Evolutionary conservation across 2,888 invertebrate genomes (phyloP).

Genomic region (Leucophenga montana): DNA sequence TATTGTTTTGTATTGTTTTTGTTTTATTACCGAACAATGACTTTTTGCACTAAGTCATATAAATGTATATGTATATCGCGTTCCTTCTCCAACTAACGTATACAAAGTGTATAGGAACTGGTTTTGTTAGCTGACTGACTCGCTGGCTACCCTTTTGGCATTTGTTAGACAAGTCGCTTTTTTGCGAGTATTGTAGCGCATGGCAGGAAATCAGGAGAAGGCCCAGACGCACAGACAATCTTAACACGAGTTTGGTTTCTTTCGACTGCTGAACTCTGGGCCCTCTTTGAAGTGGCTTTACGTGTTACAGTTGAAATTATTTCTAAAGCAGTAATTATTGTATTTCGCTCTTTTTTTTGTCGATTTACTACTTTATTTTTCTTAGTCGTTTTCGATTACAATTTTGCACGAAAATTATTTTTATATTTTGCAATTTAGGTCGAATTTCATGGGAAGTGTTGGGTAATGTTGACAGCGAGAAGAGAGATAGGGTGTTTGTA

Average conservation of each 20-base stretch:
- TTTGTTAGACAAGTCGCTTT: too few relatives aligned
- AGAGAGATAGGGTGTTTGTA: too few relatives aligned
- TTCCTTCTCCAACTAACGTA: too few relatives aligned
- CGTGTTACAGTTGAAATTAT: slow-evolving; percentile 4
- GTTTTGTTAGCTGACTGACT: neutral
- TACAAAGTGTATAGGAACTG: neutral
- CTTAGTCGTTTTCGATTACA: neutral
- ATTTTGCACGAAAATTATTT: neutral
- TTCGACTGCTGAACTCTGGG: neutral
- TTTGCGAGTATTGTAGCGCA: too few relatives aligned
- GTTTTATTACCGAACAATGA: slow-evolving; percentile 21
- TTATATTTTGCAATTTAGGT: slow-evolving; percentile 9
- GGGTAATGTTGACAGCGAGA: too few relatives aligned
- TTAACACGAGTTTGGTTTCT: neutral
- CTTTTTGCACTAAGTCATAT: slow-evolving; percentile 12
- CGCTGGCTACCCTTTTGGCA: too few relatives aligned
- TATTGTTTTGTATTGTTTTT: slow-evolving; percentile 13
- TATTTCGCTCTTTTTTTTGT: neutral
- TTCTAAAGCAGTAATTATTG: slow-evolving; percentile 2
- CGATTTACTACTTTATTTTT: neutral
- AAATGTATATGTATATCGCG: too few relatives aligned
- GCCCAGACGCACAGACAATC: too few relatives aligned
- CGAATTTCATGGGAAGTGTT: slow-evolving; percentile 1
- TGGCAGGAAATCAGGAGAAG: too few relatives aligned
- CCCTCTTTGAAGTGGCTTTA: neutral